A percentile compares a stretch with the other conserved stretches of the same genome.
phyloP scores from a whole-genome alignment of 2,113 vertebrate genomes.

The Zonotrichia leucophrys region DNA sequence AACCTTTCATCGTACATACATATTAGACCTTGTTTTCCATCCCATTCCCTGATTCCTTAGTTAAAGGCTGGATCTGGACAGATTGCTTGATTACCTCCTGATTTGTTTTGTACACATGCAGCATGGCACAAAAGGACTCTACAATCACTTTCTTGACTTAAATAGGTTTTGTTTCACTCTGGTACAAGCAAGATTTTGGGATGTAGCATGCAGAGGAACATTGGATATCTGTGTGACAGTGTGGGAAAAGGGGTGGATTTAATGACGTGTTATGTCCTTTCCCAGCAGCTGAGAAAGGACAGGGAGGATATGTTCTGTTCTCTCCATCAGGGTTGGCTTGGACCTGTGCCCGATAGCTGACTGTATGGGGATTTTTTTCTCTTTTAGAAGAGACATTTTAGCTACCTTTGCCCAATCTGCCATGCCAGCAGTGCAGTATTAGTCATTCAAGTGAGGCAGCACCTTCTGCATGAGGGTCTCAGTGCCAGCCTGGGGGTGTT shows the following conservation, averaged over 20 bases:
- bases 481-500: background rate
- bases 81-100: background rate
- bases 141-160: background rate
- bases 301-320: background rate
- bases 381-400: background rate
- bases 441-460: background rate
- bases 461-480: background rate
- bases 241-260: background rate
- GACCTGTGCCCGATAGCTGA: background rate
- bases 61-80: background rate
- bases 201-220: background rate
- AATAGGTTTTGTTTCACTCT: background rate
- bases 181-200: background rate
- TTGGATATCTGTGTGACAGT: background rate
- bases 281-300: background rate
- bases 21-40: background rate
- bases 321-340: background rate
- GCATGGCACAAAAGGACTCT: background rate
- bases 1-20: background rate
- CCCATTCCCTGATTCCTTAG: background rate
- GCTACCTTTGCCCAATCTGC: accelerated
- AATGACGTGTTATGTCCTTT: accelerated
- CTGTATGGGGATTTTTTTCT: background rate
- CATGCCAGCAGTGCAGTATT: background rate
- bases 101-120: background rate